A percentile compares a stretch with the other conserved stretches of the same genome.
phyloP scores from a whole-genome alignment of 2,113 vertebrate species.

The Chaetops frenatus region DNA sequence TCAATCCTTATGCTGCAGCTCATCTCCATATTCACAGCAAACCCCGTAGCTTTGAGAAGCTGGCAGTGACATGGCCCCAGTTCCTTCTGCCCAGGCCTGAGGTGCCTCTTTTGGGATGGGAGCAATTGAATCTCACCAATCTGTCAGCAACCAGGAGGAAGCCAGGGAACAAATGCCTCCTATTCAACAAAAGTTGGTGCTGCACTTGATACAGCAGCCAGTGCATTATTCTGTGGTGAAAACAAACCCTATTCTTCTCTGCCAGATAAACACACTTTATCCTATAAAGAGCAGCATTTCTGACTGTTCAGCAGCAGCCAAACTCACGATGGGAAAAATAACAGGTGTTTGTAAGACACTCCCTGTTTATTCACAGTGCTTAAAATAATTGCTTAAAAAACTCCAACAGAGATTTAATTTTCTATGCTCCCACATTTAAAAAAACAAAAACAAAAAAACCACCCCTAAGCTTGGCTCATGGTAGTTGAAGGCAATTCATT shows the following conservation, averaged over 20 bases:
- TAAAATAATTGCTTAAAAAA: conserved; percentile 63
- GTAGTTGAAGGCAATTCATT: conserved; percentile 47
- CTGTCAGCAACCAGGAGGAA: background rate
- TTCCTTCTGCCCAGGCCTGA: background rate
- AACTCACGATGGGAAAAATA: conserved; percentile 58
- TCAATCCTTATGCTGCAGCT: background rate
- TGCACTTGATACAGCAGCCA: background rate
- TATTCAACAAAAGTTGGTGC: background rate
- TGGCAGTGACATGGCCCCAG: background rate
- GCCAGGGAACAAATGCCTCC: background rate
- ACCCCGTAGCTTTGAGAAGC: background rate
- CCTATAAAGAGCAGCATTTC: conserved; percentile 40
- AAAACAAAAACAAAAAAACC: background rate
- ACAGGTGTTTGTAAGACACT: conserved; percentile 59
- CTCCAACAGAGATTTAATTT: conserved; percentile 42
- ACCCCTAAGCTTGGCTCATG: background rate
- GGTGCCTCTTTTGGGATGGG: background rate
- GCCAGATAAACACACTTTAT: conserved; percentile 42
- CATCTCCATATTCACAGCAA: background rate
- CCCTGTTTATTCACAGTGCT: conserved; percentile 60
- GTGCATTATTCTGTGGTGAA: conserved; percentile 22
- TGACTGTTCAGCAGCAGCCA: conserved; percentile 47
- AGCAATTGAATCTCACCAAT: background rate
- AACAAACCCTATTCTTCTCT: conserved; percentile 57
- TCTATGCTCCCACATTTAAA: conserved; percentile 28